A percentile compares a stretch with the other conserved stretches of the same genome.
These are phyloP conservation scores for Lithophane leautieri DNA, from an alignment of 2,888 invertebrate genomes.

Conservation along the genomic window DNA sequence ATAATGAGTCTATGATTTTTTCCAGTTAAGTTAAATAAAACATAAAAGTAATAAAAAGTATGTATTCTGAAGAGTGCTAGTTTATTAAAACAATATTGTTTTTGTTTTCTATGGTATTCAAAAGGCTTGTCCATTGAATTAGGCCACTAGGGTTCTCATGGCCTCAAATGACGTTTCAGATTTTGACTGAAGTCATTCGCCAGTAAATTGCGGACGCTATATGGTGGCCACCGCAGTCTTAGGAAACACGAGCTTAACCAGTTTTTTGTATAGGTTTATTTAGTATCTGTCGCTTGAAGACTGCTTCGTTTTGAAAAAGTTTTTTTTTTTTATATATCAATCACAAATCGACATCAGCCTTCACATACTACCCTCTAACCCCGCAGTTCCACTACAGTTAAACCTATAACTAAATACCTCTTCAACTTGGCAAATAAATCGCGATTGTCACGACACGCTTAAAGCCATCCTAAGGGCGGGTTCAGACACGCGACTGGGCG, in stretches of 20 bases:
- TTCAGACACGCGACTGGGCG: constrained; percentile 67
- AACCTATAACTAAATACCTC: constrained; percentile 54
- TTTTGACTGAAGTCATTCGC: background rate
- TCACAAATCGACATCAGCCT: background rate
- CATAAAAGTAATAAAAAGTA: no score
- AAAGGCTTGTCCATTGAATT: no score
- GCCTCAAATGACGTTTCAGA: background rate
- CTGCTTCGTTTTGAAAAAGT: no score
- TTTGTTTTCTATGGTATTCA: no score
- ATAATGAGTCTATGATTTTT: no score
- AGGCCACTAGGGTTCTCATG: no score
- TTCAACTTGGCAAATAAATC: constrained; percentile 58
- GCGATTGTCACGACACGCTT: constrained; percentile 44
- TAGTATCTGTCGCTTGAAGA: background rate
- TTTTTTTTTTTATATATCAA: background rate
- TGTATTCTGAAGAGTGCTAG: no score
- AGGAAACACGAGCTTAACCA: background rate
- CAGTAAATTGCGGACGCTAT: background rate
- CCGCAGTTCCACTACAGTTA: constrained; percentile 19
- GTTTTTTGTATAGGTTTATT: background rate
- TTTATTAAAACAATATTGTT: no score
- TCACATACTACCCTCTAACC: background rate
- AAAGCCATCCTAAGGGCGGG: constrained; percentile 57
- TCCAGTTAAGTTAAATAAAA: no score
- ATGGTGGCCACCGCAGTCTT: background rate